Percentiles rank a stretch among this genome's conserved stretches.
Conservation (phyloP, 2,888 invertebrate genomes). For the Amphipyra tragopoginis region DNA sequence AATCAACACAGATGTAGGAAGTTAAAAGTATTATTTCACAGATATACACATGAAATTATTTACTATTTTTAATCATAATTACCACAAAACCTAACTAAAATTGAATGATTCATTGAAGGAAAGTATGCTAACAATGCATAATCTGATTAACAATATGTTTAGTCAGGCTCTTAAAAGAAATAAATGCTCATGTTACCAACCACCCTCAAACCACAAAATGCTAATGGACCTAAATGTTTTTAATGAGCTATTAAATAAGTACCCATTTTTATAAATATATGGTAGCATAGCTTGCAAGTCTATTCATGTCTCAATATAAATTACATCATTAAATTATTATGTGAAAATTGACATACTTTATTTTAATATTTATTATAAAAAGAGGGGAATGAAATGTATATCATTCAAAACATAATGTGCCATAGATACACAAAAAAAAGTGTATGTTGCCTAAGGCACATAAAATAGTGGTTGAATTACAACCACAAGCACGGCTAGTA, state of each 20-base stretch:
- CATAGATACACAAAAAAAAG: no score
- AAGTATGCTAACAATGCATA: slow-evolving; percentile 12
- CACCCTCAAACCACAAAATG: slow-evolving; percentile 19
- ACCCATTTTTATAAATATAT: slow-evolving; percentile 29
- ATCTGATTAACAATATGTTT: slow-evolving; percentile 27
- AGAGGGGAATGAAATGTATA: no score
- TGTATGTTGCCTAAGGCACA: no score
- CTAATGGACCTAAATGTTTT: slow-evolving; percentile 25
- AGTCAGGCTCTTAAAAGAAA: slow-evolving; percentile 11
- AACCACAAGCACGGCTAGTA: no score
- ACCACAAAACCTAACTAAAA: slow-evolving; percentile 1
- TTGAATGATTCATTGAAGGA: slow-evolving; percentile 7
- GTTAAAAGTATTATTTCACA: no score
- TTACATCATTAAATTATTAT: no score
- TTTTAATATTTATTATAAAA: no score
- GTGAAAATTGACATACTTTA: no score
- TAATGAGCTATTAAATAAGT: slow-evolving; percentile 28
- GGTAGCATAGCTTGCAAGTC: slow-evolving; percentile 3
- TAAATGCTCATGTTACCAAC: slow-evolving; percentile 6
- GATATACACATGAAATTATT: not conserved
- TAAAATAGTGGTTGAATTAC: no score
- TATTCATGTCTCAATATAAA: not conserved
- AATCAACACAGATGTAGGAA: no score
- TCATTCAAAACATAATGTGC: no score
- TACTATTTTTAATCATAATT: not conserved